phyloP scores from a whole-genome alignment of 2,888 invertebrate species.

The Mamestra brassicae region DNA sequence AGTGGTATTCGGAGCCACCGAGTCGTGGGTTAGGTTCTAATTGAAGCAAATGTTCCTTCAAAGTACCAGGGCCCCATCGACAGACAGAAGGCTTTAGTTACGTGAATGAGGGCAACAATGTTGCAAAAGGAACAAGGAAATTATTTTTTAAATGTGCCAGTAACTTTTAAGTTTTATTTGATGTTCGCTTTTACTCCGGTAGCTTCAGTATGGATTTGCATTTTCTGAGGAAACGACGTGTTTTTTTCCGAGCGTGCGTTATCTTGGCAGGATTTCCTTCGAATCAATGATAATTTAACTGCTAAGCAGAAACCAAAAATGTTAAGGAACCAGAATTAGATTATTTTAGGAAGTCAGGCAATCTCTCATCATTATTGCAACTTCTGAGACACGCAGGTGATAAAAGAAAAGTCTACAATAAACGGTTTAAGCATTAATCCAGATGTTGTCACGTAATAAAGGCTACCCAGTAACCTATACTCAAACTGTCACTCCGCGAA shows the following conservation, averaged over 20 bases:
- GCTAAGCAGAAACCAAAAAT: background rate
- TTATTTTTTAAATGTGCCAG: constrained; percentile 48
- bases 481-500: background rate
- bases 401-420: background rate
- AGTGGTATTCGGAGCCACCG: constrained; percentile 21
- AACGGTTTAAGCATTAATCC: background rate
- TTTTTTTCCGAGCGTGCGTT: background rate
- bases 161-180: constrained; percentile 45
- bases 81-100: constrained; percentile 36
- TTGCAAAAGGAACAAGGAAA: constrained; percentile 38
- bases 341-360: background rate
- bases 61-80: constrained; percentile 46
- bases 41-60: constrained; percentile 48
- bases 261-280: background rate
- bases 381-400: background rate
- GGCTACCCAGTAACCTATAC: background rate
- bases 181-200: constrained; percentile 17
- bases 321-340: background rate
- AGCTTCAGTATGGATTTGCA: constrained; percentile 32
- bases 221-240: constrained; percentile 20
- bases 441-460: too few relatives aligned
- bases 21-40: constrained; percentile 42
- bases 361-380: too few relatives aligned
- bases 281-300: background rate
- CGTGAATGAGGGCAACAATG: constrained; percentile 48